Conservation (phyloP, 1,140 invertebrate genomes). For the Hyles euphorbiae region DNA sequence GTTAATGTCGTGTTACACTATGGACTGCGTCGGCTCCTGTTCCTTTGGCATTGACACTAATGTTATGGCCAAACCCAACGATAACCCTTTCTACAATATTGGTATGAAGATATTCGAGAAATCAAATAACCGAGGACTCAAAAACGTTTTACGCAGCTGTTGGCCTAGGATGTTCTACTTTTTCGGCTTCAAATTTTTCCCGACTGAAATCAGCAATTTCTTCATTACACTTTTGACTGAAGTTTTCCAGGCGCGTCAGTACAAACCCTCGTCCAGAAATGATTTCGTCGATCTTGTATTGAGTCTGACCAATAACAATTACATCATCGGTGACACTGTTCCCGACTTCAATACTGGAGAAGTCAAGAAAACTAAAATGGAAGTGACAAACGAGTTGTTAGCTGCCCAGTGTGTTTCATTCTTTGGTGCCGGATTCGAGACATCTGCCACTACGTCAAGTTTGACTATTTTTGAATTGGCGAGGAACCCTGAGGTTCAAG, state of each 20-base stretch:
- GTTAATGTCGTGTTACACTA: neutral
- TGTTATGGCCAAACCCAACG: neutral
- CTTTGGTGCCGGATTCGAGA: conserved; percentile 75
- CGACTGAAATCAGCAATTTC: conserved; percentile 1
- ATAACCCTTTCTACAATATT: conserved; percentile 1
- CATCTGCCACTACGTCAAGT: conserved; percentile 62
- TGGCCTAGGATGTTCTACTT: conserved; percentile 11
- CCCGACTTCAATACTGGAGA: too few species aligned
- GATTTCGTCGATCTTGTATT: too few species aligned
- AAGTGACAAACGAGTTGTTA: conserved; percentile 29
- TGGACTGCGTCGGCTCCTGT: conserved; percentile 11
- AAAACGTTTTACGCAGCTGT: conserved; percentile 2
- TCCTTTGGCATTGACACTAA: conserved; percentile 6
- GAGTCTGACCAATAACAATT: too few species aligned
- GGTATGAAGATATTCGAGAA: conserved; percentile 2
- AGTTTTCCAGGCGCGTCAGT: too few species aligned
- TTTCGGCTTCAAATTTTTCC: conserved; percentile 5
- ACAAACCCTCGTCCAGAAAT: too few species aligned
- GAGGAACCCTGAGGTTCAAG: conserved; percentile 64
- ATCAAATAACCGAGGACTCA: conserved; percentile 8
- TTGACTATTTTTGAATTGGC: conserved; percentile 65
- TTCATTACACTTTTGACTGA: conserved; percentile 1
- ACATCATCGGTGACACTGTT: too few species aligned
- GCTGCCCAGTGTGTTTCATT: conserved; percentile 49
- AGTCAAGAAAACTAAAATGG: conserved; percentile 12